phyloP scores from a whole-genome alignment of 2,888 invertebrate species.

The Hololepta plana region DNA sequence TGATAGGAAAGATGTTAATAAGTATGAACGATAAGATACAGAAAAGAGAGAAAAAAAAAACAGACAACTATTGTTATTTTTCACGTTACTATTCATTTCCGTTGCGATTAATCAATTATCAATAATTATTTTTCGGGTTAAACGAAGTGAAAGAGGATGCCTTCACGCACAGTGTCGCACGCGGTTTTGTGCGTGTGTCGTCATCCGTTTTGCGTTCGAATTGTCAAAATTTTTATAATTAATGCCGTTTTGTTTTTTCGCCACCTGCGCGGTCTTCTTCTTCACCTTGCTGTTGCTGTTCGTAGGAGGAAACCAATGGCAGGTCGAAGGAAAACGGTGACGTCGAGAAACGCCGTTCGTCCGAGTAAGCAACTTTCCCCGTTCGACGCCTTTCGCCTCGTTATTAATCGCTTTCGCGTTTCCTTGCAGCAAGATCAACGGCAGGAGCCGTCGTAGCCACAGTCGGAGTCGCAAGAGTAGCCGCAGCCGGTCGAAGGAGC shows the following conservation, averaged over 20 bases:
- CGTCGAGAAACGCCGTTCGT: constrained; percentile 24
- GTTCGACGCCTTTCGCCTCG: too few relatives aligned
- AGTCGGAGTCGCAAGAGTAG: constrained; percentile 15
- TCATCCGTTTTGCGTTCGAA: constrained; percentile 10
- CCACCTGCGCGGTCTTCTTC: constrained; percentile 20
- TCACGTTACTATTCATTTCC: too few relatives aligned
- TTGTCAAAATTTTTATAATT: constrained; percentile 18
- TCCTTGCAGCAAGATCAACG: too few relatives aligned
- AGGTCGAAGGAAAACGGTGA: constrained; percentile 44
- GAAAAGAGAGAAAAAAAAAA: too few relatives aligned
- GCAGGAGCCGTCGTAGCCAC: constrained; percentile 13
- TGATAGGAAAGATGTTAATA: too few relatives aligned
- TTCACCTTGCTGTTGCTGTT: constrained; percentile 29
- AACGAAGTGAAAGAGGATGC: too few relatives aligned
- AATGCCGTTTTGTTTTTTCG: constrained; percentile 28
- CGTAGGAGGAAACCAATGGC: constrained; percentile 32
- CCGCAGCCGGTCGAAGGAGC: constrained; percentile 31
- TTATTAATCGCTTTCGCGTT: too few relatives aligned
- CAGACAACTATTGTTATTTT: too few relatives aligned
- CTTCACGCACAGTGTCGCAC: too few relatives aligned
- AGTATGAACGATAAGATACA: too few relatives aligned
- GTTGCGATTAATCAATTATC: too few relatives aligned
- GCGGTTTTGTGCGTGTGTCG: constrained; percentile 4
- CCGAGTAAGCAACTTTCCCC: constrained; percentile 31
- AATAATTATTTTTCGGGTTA: too few relatives aligned